phyloP scores from a whole-genome alignment of 1,140 invertebrate species.

The Drosophila repletoides region DNA sequence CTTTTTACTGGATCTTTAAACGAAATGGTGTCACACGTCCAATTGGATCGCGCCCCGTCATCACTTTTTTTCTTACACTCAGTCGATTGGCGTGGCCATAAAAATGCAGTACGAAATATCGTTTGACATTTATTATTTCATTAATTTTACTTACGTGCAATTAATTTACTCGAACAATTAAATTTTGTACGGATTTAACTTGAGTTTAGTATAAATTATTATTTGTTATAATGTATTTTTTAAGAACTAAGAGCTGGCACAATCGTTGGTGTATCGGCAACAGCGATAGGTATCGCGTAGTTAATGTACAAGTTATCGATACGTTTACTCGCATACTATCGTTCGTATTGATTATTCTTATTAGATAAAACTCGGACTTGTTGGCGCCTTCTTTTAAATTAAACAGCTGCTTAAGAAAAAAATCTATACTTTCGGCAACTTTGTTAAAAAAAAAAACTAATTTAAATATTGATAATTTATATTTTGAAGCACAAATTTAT shows the following conservation, averaged over 20 bases:
- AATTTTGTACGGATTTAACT: conserved; percentile 4
- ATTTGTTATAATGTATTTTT: conserved; percentile 12
- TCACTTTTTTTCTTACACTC: conserved; percentile 71
- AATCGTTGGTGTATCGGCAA: conserved; percentile 14
- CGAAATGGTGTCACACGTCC: conserved; percentile 71
- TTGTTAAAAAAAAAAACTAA: too few relatives aligned
- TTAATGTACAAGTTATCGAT: background rate
- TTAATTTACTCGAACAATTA: background rate
- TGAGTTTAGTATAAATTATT: conserved; percentile 24
- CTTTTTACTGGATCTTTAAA: conserved; percentile 30
- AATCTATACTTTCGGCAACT: too few relatives aligned
- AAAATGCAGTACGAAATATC: background rate
- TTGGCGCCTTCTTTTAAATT: background rate
- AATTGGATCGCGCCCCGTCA: conserved; percentile 74
- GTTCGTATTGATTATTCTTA: background rate
- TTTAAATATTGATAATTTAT: too few relatives aligned
- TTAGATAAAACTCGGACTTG: background rate
- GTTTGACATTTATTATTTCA: background rate
- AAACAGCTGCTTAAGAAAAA: conserved; percentile 13
- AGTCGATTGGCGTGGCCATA: conserved; percentile 14
- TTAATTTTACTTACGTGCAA: conserved; percentile 19
- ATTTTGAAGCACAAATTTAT: too few relatives aligned
- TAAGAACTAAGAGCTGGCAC: conserved; percentile 34
- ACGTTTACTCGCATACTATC: too few relatives aligned
- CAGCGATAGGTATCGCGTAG: background rate